phyloP scores from a whole-genome alignment of 1,140 invertebrate species.

The Delia radicum region DNA sequence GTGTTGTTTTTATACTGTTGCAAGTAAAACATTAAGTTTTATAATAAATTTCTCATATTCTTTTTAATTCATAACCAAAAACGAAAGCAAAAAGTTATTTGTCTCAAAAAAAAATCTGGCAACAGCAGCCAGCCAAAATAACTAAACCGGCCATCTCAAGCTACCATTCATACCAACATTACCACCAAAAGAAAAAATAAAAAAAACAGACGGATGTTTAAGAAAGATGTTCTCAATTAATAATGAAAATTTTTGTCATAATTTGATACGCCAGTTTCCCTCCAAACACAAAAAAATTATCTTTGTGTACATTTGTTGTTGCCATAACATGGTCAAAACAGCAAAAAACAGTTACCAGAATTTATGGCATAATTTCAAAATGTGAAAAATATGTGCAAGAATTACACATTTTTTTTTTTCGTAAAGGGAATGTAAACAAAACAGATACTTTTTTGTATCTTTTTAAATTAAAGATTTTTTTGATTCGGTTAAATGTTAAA shows the following conservation, averaged over 20 bases:
- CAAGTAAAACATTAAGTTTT: slow-evolving; percentile 2
- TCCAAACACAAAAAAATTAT: not conserved
- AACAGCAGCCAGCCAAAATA: not conserved
- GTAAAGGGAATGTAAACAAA: not conserved
- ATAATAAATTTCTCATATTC: not conserved
- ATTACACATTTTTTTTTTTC: not conserved
- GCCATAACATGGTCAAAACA: too few species aligned
- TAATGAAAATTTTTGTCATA: slow-evolving; percentile 2
- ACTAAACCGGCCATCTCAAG: not conserved
- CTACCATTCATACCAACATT: not conserved
- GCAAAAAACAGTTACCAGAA: not conserved
- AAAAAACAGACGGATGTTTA: not conserved
- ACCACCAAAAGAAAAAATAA: not conserved
- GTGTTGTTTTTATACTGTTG: not conserved
- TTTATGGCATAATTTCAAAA: not conserved
- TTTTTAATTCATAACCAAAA: not conserved
- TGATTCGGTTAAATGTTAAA: not conserved
- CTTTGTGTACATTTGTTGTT: not conserved
- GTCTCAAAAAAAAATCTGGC: not conserved
- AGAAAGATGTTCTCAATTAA: slow-evolving; percentile 4
- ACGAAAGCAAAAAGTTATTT: not conserved
- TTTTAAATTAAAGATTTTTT: slow-evolving; percentile 1
- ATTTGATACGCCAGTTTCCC: not conserved
- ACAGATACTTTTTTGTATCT: not conserved
- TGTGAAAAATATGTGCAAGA: not conserved